Evolutionary conservation across 2,113 vertebrate genomes (phyloP).

Genomic region (Eublepharis macularius): DNA sequence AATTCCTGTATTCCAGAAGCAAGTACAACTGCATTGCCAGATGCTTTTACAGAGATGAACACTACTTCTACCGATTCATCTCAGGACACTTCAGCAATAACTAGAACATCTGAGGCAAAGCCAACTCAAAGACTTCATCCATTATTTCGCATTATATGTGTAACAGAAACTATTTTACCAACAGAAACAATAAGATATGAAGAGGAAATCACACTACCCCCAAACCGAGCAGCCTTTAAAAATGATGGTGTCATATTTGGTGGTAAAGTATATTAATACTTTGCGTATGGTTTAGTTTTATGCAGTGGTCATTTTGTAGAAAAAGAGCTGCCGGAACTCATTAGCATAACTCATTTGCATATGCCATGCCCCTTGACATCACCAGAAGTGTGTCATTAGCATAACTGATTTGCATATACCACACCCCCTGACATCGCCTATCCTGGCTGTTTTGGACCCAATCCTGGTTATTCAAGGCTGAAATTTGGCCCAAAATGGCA

Average conservation of each 20-base stretch:
- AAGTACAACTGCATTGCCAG: constrained; percentile 27
- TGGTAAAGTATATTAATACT: constrained; percentile 61
- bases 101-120: not conserved
- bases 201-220: not conserved
- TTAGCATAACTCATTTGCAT: too few species aligned
- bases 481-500: too few species aligned
- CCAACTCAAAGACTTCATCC: not conserved
- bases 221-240: constrained; percentile 46
- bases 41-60: not conserved
- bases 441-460: too few species aligned
- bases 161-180: constrained; percentile 61
- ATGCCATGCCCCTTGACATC: too few species aligned
- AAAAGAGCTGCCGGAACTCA: too few species aligned
- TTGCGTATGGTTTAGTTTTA: not conserved
- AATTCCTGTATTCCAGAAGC: constrained; percentile 77
- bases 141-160: constrained; percentile 49
- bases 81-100: constrained; percentile 19
- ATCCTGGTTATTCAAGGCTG: too few species aligned
- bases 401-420: too few species aligned
- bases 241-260: constrained; percentile 72
- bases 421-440: too few species aligned
- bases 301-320: not conserved
- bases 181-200: constrained; percentile 46
- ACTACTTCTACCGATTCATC: constrained; percentile 6
- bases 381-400: too few species aligned